A percentile compares a stretch with the other conserved stretches of the same genome.
Conservation (phyloP, 2,797 vertebrate genomes). For the Sternarchorhynchus goeldii region DNA sequence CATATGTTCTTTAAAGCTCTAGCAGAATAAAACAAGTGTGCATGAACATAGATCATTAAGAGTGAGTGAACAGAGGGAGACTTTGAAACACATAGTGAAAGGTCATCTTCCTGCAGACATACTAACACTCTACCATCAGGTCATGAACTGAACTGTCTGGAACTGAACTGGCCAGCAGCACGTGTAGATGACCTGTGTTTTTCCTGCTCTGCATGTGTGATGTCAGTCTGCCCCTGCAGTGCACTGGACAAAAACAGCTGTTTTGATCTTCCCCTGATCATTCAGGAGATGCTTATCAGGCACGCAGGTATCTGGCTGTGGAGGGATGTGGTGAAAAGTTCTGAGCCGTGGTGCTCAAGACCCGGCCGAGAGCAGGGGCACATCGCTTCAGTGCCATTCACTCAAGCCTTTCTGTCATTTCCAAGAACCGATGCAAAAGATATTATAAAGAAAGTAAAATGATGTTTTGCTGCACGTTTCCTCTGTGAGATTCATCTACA, state of each 20-base stretch:
- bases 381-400: constrained; percentile 26
- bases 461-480: neutral
- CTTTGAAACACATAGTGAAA: neutral
- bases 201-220: no score
- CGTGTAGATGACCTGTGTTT: no score
- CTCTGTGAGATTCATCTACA: neutral
- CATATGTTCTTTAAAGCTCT: neutral
- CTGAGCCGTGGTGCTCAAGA: neutral
- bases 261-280: neutral
- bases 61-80: neutral
- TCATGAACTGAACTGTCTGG: no score
- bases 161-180: no score
- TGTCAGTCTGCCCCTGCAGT: no score
- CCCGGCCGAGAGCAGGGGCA: neutral
- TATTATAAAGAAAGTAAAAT: neutral
- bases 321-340: neutral
- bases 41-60: neutral
- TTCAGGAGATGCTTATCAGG: neutral
- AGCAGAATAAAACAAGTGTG: neutral
- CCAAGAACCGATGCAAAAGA: constrained; percentile 7
- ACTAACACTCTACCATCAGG: neutral
- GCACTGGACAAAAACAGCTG: no score
- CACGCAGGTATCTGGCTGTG: neutral
- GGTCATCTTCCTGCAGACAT: neutral
- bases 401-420: neutral